Conservation (phyloP, 2,797 vertebrate species). For the Sardinella longiceps region DNA sequence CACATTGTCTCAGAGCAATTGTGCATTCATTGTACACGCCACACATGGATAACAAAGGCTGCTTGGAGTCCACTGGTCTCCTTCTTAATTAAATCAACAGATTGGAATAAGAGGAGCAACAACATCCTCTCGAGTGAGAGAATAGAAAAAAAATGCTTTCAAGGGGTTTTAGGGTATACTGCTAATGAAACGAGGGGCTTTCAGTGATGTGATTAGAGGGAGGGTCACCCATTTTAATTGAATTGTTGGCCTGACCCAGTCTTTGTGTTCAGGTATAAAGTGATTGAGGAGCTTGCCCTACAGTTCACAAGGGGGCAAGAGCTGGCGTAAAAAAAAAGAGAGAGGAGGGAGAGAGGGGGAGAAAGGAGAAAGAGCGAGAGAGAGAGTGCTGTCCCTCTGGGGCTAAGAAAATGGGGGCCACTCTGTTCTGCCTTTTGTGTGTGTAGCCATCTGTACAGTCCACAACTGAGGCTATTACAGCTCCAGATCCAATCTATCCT, state of each 20-base stretch:
- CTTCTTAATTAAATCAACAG: conserved; percentile 18
- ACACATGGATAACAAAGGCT: not conserved
- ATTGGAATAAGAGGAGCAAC: not conserved
- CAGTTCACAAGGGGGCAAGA: conserved; percentile 7
- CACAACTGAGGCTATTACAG: conserved; percentile 36
- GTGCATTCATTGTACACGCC: not conserved
- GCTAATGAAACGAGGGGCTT: conserved; percentile 48
- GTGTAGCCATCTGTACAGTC: conserved; percentile 42
- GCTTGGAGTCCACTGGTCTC: conserved; percentile 5
- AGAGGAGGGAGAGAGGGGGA: not conserved
- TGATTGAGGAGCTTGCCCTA: conserved; percentile 36
- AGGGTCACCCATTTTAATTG: conserved; percentile 50
- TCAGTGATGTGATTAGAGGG: conserved; percentile 53
- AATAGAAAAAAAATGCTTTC: conserved; percentile 44
- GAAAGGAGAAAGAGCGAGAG: not conserved
- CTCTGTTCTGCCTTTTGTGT: conserved; percentile 38
- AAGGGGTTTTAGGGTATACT: conserved; percentile 39
- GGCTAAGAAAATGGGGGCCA: conserved; percentile 12
- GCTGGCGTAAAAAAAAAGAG: not conserved
- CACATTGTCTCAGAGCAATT: not conserved
- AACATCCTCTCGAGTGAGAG: conserved; percentile 18
- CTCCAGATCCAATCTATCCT: conserved; percentile 41
- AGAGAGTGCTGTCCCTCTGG: conserved; percentile 33
- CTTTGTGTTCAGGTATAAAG: conserved; percentile 41
- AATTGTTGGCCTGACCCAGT: conserved; percentile 42